A percentile compares a stretch with the other conserved stretches of the same genome.
These are phyloP conservation scores for Chrysaora quinquecirrha DNA, from an alignment of 30 jellyfish, hydroid and myxozoan genomes.

Conservation along the genomic window DNA sequence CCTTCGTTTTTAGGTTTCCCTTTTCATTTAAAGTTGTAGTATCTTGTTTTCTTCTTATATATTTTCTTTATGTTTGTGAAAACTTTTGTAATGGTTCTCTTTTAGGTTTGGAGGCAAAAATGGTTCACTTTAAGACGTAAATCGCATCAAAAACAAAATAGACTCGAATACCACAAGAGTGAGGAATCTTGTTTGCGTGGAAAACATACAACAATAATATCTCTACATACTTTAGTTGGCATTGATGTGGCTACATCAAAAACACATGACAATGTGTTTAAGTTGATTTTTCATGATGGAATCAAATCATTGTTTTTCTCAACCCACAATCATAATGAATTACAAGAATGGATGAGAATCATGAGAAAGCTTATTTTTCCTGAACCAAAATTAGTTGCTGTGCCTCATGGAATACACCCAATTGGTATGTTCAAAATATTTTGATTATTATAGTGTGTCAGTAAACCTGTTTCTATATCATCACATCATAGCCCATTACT, in stretches of 20 bases:
- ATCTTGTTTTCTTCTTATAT: too few relatives aligned
- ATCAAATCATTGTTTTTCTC: slow-evolving; percentile 66
- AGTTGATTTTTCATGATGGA: slow-evolving; percentile 75
- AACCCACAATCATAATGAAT: slow-evolving; percentile 66
- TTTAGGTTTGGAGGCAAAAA: slow-evolving; percentile 88
- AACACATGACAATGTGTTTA: slow-evolving; percentile 62
- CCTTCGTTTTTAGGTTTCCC: too few relatives aligned
- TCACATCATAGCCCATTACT: too few relatives aligned
- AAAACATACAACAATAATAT: slow-evolving; percentile 79
- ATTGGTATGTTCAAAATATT: too few relatives aligned
- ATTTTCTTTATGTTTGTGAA: too few relatives aligned
- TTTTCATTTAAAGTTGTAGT: too few relatives aligned
- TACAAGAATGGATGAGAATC: slow-evolving; percentile 83
- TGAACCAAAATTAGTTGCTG: slow-evolving; percentile 57
- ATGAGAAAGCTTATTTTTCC: slow-evolving; percentile 74
- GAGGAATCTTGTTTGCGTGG: slow-evolving; percentile 85
- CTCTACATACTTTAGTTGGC: slow-evolving; percentile 57
- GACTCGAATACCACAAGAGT: slow-evolving; percentile 86
- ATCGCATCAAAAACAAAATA: slow-evolving; percentile 77
- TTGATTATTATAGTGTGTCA: too few relatives aligned
- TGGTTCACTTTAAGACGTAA: slow-evolving; percentile 92
- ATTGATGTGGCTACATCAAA: slow-evolving; percentile 72
- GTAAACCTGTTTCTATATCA: too few relatives aligned
- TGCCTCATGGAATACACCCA: slow-evolving; percentile 21
- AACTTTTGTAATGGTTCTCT: too few relatives aligned